A percentile compares a stretch with the other conserved stretches of the same genome.
Conservation (phyloP, 2,888 invertebrate species). For the Biston betularia region DNA sequence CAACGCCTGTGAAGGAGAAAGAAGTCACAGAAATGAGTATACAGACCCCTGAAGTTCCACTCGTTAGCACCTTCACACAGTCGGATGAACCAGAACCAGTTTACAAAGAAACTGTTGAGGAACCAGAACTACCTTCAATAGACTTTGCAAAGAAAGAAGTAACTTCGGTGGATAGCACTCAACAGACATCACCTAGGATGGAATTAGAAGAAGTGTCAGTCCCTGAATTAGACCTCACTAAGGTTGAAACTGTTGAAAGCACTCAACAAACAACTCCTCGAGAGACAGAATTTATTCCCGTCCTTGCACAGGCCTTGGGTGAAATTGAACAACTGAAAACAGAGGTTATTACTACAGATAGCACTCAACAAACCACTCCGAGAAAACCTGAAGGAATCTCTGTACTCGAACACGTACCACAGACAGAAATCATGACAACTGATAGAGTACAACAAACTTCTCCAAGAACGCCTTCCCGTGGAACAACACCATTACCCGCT, state of each 20-base stretch:
- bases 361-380: slow-evolving; percentile 57
- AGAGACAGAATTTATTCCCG: slow-evolving; percentile 38
- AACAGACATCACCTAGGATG: slow-evolving; percentile 58
- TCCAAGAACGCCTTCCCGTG: slow-evolving; percentile 69
- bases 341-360: slow-evolving; percentile 44
- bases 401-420: slow-evolving; percentile 22
- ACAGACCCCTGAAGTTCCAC: slow-evolving; percentile 72
- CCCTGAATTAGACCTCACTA: slow-evolving; percentile 45
- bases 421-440: slow-evolving; percentile 25
- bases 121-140: slow-evolving; percentile 41
- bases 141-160: slow-evolving; percentile 48
- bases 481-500: slow-evolving; percentile 43
- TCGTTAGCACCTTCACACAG: slow-evolving; percentile 75
- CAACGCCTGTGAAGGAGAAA: slow-evolving; percentile 66
- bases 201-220: slow-evolving; percentile 44
- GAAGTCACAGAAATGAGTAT: slow-evolving; percentile 68
- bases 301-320: slow-evolving; percentile 10
- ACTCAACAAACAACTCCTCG: slow-evolving; percentile 67
- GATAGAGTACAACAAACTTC: slow-evolving; percentile 82
- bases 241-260: slow-evolving; percentile 54
- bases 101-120: slow-evolving; percentile 37
- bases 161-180: slow-evolving; percentile 59
- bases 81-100: slow-evolving; percentile 68
- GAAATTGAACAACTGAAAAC: slow-evolving; percentile 8
- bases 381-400: slow-evolving; percentile 44